Base-by-base conservation (phyloP, 2,888 invertebrate species). In the Tetragonula carbonaria region DNA sequence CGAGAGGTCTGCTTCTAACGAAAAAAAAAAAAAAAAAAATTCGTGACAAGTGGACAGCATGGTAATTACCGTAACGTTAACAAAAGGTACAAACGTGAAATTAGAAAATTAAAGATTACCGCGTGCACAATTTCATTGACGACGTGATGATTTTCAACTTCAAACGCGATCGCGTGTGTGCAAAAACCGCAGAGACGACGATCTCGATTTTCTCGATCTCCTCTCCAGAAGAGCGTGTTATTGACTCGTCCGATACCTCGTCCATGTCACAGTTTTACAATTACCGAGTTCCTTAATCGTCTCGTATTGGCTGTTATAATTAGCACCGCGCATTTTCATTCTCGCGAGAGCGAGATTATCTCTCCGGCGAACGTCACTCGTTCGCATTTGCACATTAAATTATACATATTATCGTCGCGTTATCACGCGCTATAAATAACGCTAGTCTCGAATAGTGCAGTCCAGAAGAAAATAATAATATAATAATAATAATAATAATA, bases 231-330 rank as follows among this genome's bases (percentile, higher is more conserved):
- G 3, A 8, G 5, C 5, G 16, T 16, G 16, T 16, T 51, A 16
- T 57, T 13, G 2, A 57, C 38, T 55, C 71, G 62, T 50, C 28
- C 28, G 23, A 33, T 28, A 13, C 11, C 23, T 28, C 28, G 28
- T 28, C 28, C 28, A 50, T 53, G 11, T 66, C 38, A 33, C 53
- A 23, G 23, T 74, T 74, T 65, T 55, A 23, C 16, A 53, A 74
- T n/a, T 23, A 18, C 5, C 53, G 2, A 65, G 38, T 66, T 66
- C 53, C 23, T 66, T 66, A 55, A 74, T 74, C 65, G 23, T 65
- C 38, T 66, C 50, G 13, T 23, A 38, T 51, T 23, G 74, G 8
- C 11, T 66, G 55, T 53, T 74, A 74, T 55, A 74, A 74, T 65
- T 55, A 74, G n/a, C 57, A 51, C 16, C 59, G 50, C 18, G 28